A percentile compares a stretch with the other conserved stretches of the same genome.
Conservation (phyloP, 2,797 vertebrate species). For the Heterohyrax brucei region DNA sequence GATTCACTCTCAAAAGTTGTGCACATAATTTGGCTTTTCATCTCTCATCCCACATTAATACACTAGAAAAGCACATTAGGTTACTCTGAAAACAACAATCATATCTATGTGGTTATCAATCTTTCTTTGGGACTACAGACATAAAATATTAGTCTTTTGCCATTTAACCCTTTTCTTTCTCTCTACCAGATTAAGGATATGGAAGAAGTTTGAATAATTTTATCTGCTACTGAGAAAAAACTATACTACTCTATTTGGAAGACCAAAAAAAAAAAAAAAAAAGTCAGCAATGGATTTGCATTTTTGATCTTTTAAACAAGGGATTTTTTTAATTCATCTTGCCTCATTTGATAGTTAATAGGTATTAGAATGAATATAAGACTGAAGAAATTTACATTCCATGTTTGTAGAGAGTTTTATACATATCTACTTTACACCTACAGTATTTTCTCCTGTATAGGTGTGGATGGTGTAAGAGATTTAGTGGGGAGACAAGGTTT, state of each 20-base stretch:
- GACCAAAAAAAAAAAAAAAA: not conserved
- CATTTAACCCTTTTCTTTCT: not conserved
- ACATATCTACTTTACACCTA: not conserved
- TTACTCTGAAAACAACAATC: not conserved
- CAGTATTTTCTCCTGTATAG: not conserved
- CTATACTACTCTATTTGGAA: not conserved
- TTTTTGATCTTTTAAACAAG: not conserved
- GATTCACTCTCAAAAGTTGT: slow-evolving; percentile 17
- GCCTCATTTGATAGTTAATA: not conserved
- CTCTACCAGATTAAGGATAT: not conserved
- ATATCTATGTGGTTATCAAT: not conserved
- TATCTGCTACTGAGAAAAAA: slow-evolving; percentile 7
- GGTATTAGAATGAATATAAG: not conserved
- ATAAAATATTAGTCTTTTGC: not conserved
- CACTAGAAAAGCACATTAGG: not conserved
- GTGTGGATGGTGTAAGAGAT: not conserved
- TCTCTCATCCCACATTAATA: not conserved
- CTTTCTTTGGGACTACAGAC: not conserved
- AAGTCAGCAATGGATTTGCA: not conserved
- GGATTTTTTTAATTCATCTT: not conserved
- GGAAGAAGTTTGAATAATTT: not conserved
- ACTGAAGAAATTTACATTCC: not conserved
- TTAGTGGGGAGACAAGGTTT: not conserved
- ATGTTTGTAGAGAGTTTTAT: not conserved
- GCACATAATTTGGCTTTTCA: slow-evolving; percentile 1